Percentiles rank a stretch among this genome's conserved stretches.
phyloP scores from a whole-genome alignment of 2,888 invertebrate species.

The Drosophila prostipennis region DNA sequence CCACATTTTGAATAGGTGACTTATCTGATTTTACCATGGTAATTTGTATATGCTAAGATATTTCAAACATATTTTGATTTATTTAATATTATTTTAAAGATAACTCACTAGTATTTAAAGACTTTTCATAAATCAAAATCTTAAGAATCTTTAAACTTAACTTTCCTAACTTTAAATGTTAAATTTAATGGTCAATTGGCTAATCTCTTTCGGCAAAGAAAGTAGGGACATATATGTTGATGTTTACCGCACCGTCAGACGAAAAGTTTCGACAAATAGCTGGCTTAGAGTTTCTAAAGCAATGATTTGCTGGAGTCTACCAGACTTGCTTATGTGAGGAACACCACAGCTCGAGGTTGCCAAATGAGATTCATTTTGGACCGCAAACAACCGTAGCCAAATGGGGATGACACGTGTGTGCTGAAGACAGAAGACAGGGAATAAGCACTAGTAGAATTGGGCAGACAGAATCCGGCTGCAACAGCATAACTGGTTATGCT shows the following conservation, averaged over 20 bases:
- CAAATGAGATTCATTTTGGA: constrained; percentile 3
- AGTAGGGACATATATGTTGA: not conserved
- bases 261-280: not conserved
- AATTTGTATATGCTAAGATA: no score
- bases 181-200: not conserved
- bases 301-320: not conserved
- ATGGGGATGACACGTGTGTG: not conserved
- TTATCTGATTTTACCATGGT: no score
- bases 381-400: constrained; percentile 11
- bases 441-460: not conserved
- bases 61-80: no score
- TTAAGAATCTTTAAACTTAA: no score
- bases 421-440: not conserved
- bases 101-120: no score
- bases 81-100: no score
- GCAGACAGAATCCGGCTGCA: constrained; percentile 18
- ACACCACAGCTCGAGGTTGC: not conserved
- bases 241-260: not conserved
- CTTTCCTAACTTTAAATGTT: no score
- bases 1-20: no score
- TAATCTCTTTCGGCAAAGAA: not conserved
- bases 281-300: not conserved
- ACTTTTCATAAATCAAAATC: no score
- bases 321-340: not conserved
- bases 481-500: constrained; percentile 30